Evolutionary conservation across 2,113 vertebrate species (phyloP).

Genomic region (Erinaceus europaeus): DNA sequence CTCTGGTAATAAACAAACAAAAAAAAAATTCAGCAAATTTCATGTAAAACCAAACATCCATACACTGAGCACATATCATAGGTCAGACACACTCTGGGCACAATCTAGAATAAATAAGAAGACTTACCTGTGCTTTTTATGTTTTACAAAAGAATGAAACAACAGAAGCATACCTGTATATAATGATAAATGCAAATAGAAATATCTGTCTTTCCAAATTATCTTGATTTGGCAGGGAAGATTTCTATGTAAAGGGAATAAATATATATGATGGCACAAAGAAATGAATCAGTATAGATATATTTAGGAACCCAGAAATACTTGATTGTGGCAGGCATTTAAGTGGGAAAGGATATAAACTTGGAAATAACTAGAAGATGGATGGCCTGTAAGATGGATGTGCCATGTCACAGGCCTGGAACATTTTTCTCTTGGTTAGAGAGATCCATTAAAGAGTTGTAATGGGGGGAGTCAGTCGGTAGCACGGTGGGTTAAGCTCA

Average conservation of each 20-base stretch:
- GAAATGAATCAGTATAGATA: not conserved
- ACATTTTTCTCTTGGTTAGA: not conserved
- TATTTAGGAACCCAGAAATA: not conserved
- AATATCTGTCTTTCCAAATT: not conserved
- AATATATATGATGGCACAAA: not conserved
- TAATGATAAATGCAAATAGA: not conserved
- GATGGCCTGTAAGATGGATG: not conserved
- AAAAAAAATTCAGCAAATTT: not conserved
- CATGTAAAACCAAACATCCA: not conserved
- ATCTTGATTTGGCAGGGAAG: not conserved
- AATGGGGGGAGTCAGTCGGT: too few relatives aligned
- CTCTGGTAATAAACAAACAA: too few relatives aligned
- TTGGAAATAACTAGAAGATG: not conserved
- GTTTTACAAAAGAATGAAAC: not conserved
- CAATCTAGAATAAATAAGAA: not conserved
- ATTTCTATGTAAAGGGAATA: not conserved
- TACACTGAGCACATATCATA: not conserved
- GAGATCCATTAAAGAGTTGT: not conserved
- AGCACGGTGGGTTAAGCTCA: too few relatives aligned
- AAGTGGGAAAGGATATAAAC: fast-evolving
- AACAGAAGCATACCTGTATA: not conserved
- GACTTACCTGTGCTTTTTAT: not conserved
- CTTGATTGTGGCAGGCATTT: not conserved
- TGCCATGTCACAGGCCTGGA: not conserved
- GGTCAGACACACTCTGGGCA: not conserved